phyloP scores from a whole-genome alignment of 1,140 invertebrate species.

The Drosophila ohnishii region DNA sequence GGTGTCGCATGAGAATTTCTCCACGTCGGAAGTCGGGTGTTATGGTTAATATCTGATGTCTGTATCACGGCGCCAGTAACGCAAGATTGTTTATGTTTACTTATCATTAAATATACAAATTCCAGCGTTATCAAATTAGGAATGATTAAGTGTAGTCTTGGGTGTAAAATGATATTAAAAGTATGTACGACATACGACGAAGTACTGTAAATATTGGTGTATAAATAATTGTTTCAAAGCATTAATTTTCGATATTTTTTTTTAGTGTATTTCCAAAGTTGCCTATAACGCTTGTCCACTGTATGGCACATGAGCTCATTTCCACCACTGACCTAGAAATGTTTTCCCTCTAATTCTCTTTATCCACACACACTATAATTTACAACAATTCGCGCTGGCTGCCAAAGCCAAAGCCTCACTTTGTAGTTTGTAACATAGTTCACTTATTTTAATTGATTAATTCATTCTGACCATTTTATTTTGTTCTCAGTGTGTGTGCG shows the following conservation, averaged over 20 bases:
- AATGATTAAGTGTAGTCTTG: neutral
- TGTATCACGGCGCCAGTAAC: conserved; percentile 35
- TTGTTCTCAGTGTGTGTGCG: conserved; percentile 24
- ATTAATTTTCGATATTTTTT: no score
- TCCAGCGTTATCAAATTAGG: conserved; percentile 8
- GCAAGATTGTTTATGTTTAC: conserved; percentile 41
- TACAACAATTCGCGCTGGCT: conserved; percentile 22
- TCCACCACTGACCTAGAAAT: conserved; percentile 63
- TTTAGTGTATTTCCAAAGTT: neutral
- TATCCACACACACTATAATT: conserved; percentile 34
- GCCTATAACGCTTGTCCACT: conserved; percentile 1
- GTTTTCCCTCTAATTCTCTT: conserved; percentile 26
- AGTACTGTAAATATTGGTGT: no score
- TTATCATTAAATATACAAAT: conserved; percentile 22
- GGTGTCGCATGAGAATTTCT: conserved; percentile 45
- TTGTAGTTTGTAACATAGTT: conserved; percentile 31
- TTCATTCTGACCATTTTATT: conserved; percentile 42
- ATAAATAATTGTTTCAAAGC: neutral
- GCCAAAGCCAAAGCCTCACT: conserved; percentile 29
- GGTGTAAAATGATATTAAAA: conserved; percentile 2
- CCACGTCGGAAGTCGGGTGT: conserved; percentile 13
- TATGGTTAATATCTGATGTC: conserved; percentile 5
- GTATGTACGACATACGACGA: no score
- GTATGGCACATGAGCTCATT: conserved; percentile 53
- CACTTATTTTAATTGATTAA: conserved; percentile 67